Percentiles rank a stretch among this genome's conserved stretches.
Conservation (phyloP, 2,113 vertebrate genomes). For the Campylorhamphus procurvoides region DNA sequence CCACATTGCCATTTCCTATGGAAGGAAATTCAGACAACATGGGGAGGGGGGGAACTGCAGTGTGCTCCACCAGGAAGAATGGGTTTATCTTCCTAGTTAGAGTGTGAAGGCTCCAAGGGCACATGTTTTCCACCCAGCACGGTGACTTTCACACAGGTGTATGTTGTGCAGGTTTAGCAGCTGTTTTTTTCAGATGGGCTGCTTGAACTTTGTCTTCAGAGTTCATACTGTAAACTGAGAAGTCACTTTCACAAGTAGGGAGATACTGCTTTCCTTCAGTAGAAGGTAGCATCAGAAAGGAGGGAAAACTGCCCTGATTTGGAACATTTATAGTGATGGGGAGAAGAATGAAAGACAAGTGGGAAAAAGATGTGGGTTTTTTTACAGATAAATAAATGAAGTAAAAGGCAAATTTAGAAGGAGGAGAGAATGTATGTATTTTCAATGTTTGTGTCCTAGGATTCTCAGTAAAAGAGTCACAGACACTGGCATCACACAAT, state of each 20-base stretch:
- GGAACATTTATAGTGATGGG: background rate
- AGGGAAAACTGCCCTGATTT: background rate
- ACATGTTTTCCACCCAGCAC: background rate
- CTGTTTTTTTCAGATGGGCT: background rate
- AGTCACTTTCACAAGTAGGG: background rate
- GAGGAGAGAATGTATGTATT: background rate
- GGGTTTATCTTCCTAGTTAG: background rate
- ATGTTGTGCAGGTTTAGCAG: accelerated
- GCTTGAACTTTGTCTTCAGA: background rate
- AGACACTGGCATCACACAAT: background rate
- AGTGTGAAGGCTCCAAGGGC: background rate
- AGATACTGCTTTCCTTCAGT: background rate
- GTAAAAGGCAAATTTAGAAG: background rate
- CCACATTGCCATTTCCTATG: background rate
- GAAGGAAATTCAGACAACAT: background rate
- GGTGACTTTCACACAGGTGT: accelerated
- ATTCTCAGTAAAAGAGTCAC: background rate
- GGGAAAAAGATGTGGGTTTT: background rate
- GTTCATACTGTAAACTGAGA: background rate
- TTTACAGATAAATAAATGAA: background rate
- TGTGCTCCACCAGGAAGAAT: too few species aligned
- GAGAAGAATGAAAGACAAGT: background rate
- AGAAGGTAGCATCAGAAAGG: background rate
- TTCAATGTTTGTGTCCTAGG: background rate
- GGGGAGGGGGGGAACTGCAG: background rate